A percentile compares a stretch with the other conserved stretches of the same genome.
Evolutionary conservation across 2,888 invertebrate species (phyloP).

Genomic region (Strigamia crassipes): DNA sequence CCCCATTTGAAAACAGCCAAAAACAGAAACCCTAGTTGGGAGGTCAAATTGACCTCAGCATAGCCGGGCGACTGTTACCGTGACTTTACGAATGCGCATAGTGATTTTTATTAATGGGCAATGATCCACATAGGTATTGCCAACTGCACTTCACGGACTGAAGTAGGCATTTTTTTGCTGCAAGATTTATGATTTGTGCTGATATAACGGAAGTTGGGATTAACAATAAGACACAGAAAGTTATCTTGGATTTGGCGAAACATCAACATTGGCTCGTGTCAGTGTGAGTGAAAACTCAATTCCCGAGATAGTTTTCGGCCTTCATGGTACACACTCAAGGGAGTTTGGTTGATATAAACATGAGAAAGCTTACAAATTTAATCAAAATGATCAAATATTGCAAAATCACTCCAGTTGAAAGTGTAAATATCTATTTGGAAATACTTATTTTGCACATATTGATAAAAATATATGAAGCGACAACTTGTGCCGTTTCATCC

Average conservation of each 20-base stretch:
- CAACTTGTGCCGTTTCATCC: no score
- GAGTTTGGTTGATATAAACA: constrained; percentile 2
- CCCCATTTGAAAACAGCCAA: no score
- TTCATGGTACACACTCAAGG: neutral
- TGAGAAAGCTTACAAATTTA: neutral
- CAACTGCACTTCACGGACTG: neutral
- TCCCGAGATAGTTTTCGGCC: neutral
- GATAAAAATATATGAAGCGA: no score
- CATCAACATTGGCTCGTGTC: neutral
- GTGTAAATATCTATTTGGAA: neutral
- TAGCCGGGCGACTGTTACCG: no score
- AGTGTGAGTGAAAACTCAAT: neutral
- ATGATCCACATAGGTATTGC: neutral
- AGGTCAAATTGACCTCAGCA: no score
- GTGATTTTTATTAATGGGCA: neutral
- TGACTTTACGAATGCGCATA: no score
- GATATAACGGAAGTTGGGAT: neutral
- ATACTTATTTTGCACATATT: no score
- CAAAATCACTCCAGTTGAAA: neutral
- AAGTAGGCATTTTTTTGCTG: neutral
- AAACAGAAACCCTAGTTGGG: no score
- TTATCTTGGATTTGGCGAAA: neutral
- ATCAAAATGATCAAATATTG: constrained; percentile 9
- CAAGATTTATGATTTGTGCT: neutral
- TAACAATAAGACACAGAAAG: neutral